Percentiles rank a stretch among this genome's conserved stretches.
Evolutionary conservation across 1,140 invertebrate species (phyloP).

Genomic region (Drosophila sp.): DNA sequence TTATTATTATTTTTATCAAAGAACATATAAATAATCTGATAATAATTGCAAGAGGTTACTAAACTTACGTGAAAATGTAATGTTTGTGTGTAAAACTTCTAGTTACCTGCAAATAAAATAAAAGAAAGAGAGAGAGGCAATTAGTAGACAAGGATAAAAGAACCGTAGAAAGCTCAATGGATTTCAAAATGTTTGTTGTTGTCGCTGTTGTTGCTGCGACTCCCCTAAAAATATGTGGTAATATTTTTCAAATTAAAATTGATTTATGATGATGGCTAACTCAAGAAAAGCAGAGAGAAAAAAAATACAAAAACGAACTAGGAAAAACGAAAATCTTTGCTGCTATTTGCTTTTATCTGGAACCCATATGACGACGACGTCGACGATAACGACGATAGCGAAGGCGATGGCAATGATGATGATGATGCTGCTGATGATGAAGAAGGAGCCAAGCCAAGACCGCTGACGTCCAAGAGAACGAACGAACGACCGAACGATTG

Average conservation of each 20-base stretch:
- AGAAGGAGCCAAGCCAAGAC: slow-evolving; percentile 1
- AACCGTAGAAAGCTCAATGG: neutral
- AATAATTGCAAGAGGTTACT: slow-evolving; percentile 8
- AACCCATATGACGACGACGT: slow-evolving; percentile 40
- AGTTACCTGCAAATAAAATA: slow-evolving; percentile 4
- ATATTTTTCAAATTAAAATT: slow-evolving; percentile 80
- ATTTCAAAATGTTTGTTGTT: slow-evolving; percentile 4
- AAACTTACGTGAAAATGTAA: slow-evolving; percentile 1
- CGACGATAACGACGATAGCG: slow-evolving; percentile 39
- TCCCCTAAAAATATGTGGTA: slow-evolving; percentile 48
- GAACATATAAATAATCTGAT: neutral
- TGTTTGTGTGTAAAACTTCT: neutral
- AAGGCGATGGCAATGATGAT: slow-evolving; percentile 30
- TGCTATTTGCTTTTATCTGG: slow-evolving; percentile 60
- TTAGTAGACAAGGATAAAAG: slow-evolving; percentile 5
- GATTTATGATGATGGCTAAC: slow-evolving; percentile 64
- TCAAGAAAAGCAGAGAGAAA: neutral
- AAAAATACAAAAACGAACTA: slow-evolving; percentile 36
- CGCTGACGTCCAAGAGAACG: slow-evolving; percentile 2
- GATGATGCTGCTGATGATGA: neutral
- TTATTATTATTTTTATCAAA: neutral
- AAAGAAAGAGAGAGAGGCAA: neutral
- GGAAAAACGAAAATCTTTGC: slow-evolving; percentile 55
- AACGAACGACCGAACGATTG: slow-evolving; percentile 1
- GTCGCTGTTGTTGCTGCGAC: slow-evolving; percentile 3